phyloP scores from a whole-genome alignment of 2,797 vertebrate genomes.

The Hemibagrus guttatus region DNA sequence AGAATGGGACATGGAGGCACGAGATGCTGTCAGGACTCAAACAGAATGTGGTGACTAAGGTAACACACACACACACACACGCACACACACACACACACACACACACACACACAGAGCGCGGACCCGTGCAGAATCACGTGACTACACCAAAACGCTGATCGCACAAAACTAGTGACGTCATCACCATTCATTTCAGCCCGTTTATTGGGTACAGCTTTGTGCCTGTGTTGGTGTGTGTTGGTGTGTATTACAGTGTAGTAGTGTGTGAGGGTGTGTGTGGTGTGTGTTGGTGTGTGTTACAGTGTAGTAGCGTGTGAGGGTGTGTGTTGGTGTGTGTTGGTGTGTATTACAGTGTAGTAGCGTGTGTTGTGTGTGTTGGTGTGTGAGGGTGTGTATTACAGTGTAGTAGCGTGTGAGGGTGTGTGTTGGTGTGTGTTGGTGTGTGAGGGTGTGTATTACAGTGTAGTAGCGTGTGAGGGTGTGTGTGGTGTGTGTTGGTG shows the following conservation, averaged over 20 bases:
- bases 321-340: background rate
- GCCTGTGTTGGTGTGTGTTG: background rate
- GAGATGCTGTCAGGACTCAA: constrained; percentile 85
- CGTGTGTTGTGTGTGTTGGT: too few relatives aligned
- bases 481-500: too few relatives aligned
- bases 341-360: background rate
- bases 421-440: background rate
- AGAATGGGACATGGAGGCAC: constrained; percentile 72
- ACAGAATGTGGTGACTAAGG: constrained; percentile 93
- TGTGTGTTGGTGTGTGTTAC: background rate
- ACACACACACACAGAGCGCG: background rate
- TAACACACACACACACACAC: constrained; percentile 58
- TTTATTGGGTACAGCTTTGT: background rate
- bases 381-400: background rate
- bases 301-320: background rate
- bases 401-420: background rate
- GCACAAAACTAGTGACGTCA: background rate
- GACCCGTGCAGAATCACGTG: background rate
- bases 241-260: background rate
- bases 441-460: background rate
- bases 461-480: background rate
- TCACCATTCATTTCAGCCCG: background rate
- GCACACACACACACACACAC: background rate
- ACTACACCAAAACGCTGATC: background rate
- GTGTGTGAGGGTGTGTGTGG: background rate